A percentile compares a stretch with the other conserved stretches of the same genome.
Evolutionary conservation across 2,888 invertebrate genomes (phyloP).

Genomic region (Danaus chrysippus): DNA sequence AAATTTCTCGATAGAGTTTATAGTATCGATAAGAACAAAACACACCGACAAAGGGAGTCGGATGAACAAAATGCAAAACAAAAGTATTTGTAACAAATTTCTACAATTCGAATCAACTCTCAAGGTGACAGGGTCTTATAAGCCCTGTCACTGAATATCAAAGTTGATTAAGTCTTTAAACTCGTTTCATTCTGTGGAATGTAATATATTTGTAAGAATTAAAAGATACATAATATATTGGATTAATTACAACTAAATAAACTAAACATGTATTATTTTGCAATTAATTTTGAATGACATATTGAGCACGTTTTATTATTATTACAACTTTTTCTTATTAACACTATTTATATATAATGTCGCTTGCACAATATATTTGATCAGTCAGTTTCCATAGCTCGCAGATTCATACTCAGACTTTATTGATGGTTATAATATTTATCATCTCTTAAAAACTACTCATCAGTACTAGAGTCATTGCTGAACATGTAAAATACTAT

Average conservation of each 20-base stretch:
- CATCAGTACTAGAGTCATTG: background rate
- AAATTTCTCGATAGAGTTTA: no score
- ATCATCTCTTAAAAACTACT: conserved; percentile 2
- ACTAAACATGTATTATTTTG: background rate
- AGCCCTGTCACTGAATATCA: no score
- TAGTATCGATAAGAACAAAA: no score
- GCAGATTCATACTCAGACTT: conserved; percentile 42
- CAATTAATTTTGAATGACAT: no score
- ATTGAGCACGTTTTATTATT: conserved; percentile 5
- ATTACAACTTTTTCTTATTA: conserved; percentile 9
- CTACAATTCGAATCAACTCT: no score
- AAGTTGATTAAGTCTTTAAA: no score
- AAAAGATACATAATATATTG: background rate
- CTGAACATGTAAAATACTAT: conserved; percentile 25
- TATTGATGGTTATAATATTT: conserved; percentile 28
- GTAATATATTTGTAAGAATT: no score
- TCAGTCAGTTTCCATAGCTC: conserved; percentile 45
- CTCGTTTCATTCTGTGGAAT: no score
- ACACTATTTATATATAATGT: conserved; percentile 16
- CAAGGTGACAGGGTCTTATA: no score
- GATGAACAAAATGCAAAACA: background rate
- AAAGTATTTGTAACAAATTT: no score
- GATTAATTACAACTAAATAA: background rate
- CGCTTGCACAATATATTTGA: conserved; percentile 33
- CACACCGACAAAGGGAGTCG: background rate